Base-by-base conservation (phyloP, 1,140 invertebrate genomes). In the Dendrolimus kikuchii region DNA sequence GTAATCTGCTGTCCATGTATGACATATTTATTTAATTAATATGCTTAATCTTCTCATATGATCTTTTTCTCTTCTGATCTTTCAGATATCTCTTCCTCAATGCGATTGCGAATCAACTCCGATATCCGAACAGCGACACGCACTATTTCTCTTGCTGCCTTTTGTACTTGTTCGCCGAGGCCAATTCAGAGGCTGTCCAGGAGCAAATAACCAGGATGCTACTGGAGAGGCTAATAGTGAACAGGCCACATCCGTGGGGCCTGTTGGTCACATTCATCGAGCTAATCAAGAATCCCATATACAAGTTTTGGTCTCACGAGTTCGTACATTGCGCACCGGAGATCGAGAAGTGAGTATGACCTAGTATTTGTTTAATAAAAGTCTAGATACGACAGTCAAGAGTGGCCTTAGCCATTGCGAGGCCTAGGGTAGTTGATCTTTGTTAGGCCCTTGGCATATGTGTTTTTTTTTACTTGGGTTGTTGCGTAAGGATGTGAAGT, bases 281-380 rank as follows among this genome's bases (percentile, higher is more conserved):
- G 87, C 90, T 99, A 9, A 99, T 99, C 68, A 99, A 99, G 77
- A 99, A 99, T 89, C 96, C 96, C 7, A 93, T 92, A n/a, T 99
- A 99, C 89, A 98, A 99, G 85, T 99, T 99, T 86, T 99, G 98
- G 98, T 92, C 93, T 51, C 98, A 99, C 77, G 98, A 99, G 64
- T 99, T 99, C 89, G 98, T 99, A 0, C 95, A 98, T 77, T 99
- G 98, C 88, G 98, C 98, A 38, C 97, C 98, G 6, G 98, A 99
- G 89, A 99, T 99, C 77, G 96, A 98, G 89, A 99, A 99, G 95
- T 97, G 88, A 73, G 77, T 64, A 46, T 10, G 5, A 23, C 23
- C 23, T 23, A 23, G 23, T 23, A 23, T 23, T 23, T 23, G 23
- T 23, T 23, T 23, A 23, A 23, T 23, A 23, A 23, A 23, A 23